Percentiles rank a stretch among this genome's conserved stretches.
phyloP scores from a whole-genome alignment of 2,113 vertebrate genomes.

The Salvelinus alpinus region DNA sequence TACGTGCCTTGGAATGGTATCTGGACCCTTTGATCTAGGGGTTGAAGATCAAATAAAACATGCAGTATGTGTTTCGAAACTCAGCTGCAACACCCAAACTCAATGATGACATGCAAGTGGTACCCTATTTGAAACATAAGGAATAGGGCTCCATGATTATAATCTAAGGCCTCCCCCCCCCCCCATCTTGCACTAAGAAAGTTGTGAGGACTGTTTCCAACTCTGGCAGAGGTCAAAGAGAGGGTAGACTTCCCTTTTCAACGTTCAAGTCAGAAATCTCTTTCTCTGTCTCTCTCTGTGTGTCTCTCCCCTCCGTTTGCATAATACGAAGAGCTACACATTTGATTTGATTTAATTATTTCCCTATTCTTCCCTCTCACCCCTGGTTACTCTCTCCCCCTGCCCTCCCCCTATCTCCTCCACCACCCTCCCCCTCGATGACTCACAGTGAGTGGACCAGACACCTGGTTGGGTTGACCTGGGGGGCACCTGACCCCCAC shows the following conservation, averaged over 20 bases:
- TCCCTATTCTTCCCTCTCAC: slow-evolving; percentile 35
- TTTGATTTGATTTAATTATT: slow-evolving; percentile 38
- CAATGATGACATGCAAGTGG: too few relatives aligned
- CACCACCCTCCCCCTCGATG: slow-evolving; percentile 33
- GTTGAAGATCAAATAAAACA: too few relatives aligned
- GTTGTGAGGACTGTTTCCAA: neutral
- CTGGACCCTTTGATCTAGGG: too few relatives aligned
- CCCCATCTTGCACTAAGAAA: neutral
- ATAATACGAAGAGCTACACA: slow-evolving; percentile 27
- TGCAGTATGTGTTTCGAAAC: too few relatives aligned
- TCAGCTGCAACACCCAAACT: too few relatives aligned
- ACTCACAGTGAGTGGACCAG: slow-evolving; percentile 34
- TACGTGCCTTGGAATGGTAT: too few relatives aligned
- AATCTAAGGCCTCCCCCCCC: neutral
- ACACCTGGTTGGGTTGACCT: slow-evolving; percentile 62
- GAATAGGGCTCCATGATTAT: too few relatives aligned
- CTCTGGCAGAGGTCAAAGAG: slow-evolving; percentile 44
- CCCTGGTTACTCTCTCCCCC: slow-evolving; percentile 31
- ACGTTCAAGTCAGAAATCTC: slow-evolving; percentile 11
- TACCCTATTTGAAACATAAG: too few relatives aligned
- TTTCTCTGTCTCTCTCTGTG: neutral
- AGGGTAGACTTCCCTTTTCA: neutral
- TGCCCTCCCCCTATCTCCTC: too few relatives aligned
- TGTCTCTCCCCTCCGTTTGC: slow-evolving; percentile 32
- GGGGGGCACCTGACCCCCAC: slow-evolving; percentile 46